phyloP scores from a whole-genome alignment of 2,797 vertebrate genomes.

The Silurus lanzhouensis region DNA sequence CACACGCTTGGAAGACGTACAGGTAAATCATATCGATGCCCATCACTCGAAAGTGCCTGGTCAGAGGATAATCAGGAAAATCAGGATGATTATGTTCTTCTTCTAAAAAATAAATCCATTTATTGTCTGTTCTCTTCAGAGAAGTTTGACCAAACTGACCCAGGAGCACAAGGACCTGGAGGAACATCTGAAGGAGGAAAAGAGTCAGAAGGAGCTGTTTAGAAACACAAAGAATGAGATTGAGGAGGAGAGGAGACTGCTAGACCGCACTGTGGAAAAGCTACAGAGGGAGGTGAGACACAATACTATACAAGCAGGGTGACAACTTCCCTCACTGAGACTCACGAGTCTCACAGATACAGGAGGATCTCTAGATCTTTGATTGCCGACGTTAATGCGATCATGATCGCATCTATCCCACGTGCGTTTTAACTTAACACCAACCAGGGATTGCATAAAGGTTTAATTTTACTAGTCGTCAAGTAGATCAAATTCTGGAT shows the following conservation, averaged over 20 bases:
- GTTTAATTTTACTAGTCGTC: no score
- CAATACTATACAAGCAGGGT: no score
- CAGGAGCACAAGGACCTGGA: conserved; percentile 81
- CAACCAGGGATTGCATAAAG: no score
- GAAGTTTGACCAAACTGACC: conserved; percentile 74
- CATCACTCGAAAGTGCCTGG: background rate
- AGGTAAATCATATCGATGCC: conserved; percentile 70
- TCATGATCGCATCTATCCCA: no score
- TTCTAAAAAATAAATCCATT: background rate
- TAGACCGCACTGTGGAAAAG: conserved; percentile 89
- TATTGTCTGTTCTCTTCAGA: conserved; percentile 67
- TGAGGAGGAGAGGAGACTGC: conserved; percentile 84
- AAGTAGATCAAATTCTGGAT: no score
- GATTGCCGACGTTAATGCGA: no score
- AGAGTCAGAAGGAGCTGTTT: conserved; percentile 87
- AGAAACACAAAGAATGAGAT: conserved; percentile 86
- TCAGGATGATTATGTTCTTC: background rate
- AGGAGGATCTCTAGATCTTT: no score
- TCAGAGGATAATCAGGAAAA: background rate
- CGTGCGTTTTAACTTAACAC: no score
- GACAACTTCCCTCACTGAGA: no score
- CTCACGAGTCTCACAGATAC: no score
- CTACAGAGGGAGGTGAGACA: conserved; percentile 86
- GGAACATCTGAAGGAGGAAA: conserved; percentile 83
- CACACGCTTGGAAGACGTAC: conserved; percentile 80